Evolutionary conservation across 1,140 invertebrate genomes (phyloP).

Genomic region (Cotesia typhae): DNA sequence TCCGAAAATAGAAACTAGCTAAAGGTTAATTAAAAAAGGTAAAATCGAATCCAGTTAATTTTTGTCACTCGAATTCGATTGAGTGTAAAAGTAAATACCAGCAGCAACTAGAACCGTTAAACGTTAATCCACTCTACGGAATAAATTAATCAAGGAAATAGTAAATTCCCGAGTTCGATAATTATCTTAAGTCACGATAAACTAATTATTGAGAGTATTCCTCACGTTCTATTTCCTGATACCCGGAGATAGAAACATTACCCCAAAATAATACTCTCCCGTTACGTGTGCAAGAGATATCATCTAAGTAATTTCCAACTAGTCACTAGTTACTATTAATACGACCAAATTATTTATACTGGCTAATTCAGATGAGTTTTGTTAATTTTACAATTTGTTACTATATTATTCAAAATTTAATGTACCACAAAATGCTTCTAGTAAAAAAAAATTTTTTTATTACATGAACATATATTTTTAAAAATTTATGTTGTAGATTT

Average conservation of each 20-base stretch:
- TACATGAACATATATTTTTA: too few species aligned
- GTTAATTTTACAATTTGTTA: too few species aligned
- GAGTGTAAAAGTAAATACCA: not conserved
- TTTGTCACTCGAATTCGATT: not conserved
- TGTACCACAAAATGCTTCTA: too few species aligned
- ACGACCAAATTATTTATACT: too few species aligned
- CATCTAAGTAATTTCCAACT: too few species aligned
- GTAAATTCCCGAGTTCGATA: slow-evolving; percentile 7
- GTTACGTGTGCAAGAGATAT: too few species aligned
- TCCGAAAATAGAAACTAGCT: too few species aligned
- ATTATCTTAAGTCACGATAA: not conserved
- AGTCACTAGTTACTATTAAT: too few species aligned
- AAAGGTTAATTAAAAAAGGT: too few species aligned
- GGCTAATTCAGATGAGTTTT: too few species aligned
- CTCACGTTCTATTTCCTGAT: not conserved
- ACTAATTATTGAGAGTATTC: slow-evolving; percentile 10
- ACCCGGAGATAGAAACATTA: not conserved
- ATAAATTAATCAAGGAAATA: slow-evolving; percentile 5
- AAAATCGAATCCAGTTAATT: not conserved
- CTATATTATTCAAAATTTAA: too few species aligned
- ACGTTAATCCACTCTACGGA: not conserved
- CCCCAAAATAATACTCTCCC: not conserved
- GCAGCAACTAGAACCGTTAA: not conserved
- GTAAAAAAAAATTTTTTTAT: not conserved
- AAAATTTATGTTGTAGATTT: too few species aligned